Evolutionary conservation across 2,113 vertebrate species (phyloP).

Genomic region (Charina bottae): DNA sequence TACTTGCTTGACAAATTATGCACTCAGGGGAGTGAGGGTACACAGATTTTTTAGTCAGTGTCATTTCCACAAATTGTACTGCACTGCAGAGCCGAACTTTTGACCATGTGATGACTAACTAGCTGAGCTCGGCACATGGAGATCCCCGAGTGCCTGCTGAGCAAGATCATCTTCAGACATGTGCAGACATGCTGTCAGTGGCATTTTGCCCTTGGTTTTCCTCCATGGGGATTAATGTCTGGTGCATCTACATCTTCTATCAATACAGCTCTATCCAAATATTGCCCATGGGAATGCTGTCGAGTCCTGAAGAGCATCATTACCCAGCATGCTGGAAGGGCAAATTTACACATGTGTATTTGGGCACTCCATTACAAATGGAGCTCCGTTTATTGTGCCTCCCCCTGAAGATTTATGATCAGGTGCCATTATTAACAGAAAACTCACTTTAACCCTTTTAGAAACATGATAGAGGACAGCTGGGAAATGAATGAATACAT

Average conservation of each 20-base stretch:
- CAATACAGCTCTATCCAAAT: fast-evolving
- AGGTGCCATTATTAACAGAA: background rate
- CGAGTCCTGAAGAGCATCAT: background rate
- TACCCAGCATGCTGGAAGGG: background rate
- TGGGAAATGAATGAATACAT: constrained; percentile 13
- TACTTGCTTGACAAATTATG: constrained; percentile 31
- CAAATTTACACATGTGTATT: background rate
- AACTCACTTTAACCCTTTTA: constrained; percentile 7
- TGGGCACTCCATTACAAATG: background rate
- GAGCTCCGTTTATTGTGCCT: background rate
- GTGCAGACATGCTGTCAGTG: background rate
- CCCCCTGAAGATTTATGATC: constrained; percentile 6
- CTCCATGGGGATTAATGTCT: constrained; percentile 5
- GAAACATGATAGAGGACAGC: background rate
- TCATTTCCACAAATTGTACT: constrained; percentile 15
- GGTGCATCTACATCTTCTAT: background rate
- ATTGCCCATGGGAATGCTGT: background rate
- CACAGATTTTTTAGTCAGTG: constrained; percentile 22
- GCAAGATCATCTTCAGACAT: background rate
- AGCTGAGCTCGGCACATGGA: background rate
- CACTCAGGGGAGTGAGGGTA: constrained; percentile 31
- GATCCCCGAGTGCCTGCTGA: fast-evolving
- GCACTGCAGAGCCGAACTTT: background rate
- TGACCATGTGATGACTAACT: background rate
- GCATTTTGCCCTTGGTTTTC: constrained; percentile 3